Percentiles rank a stretch among this genome's conserved stretches.
Evolutionary conservation across 2,888 invertebrate species (phyloP).

Genomic region (Caenorhabditis wallacei): DNA sequence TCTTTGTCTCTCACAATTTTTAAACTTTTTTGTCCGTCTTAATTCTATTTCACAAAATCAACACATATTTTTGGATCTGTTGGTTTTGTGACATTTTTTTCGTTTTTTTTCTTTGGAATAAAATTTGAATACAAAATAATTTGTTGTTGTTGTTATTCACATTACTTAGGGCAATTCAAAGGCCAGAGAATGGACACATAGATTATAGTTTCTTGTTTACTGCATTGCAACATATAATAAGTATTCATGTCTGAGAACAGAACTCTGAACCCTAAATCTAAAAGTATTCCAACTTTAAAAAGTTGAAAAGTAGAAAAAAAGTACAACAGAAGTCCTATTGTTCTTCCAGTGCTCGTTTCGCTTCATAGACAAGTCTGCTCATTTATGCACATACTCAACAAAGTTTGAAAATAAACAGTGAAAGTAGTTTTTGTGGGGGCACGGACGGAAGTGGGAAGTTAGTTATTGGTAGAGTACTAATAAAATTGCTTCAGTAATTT

Average conservation of each 20-base stretch:
- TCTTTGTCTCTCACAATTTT: constrained; percentile 26
- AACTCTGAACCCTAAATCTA: constrained; percentile 38
- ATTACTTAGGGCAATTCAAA: neutral
- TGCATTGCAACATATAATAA: constrained; percentile 3
- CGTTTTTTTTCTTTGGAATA: constrained; percentile 53
- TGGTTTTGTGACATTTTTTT: constrained; percentile 51
- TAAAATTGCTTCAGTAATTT: constrained; percentile 54
- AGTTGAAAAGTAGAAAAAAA: constrained; percentile 36
- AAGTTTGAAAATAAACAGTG: constrained; percentile 55
- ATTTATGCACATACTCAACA: constrained; percentile 60
- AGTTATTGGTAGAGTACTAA: neutral
- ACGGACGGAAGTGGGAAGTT: constrained; percentile 34
- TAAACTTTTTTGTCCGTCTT: constrained; percentile 15
- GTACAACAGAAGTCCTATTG: constrained; percentile 48
- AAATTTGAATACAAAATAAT: constrained; percentile 55
- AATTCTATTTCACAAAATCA: constrained; percentile 55
- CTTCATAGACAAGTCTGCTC: constrained; percentile 53
- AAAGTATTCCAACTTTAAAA: constrained; percentile 6
- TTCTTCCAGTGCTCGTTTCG: constrained; percentile 41
- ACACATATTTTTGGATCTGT: constrained; percentile 46
- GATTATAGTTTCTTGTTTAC: constrained; percentile 39
- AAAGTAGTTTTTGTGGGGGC: constrained; percentile 19
- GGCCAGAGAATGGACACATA: constrained; percentile 25
- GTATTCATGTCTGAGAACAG: constrained; percentile 1
- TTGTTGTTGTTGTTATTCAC: constrained; percentile 35